Percentiles rank a stretch among this genome's conserved stretches.
phyloP scores from a whole-genome alignment of 2,888 invertebrate genomes.

The Noctua pronuba region DNA sequence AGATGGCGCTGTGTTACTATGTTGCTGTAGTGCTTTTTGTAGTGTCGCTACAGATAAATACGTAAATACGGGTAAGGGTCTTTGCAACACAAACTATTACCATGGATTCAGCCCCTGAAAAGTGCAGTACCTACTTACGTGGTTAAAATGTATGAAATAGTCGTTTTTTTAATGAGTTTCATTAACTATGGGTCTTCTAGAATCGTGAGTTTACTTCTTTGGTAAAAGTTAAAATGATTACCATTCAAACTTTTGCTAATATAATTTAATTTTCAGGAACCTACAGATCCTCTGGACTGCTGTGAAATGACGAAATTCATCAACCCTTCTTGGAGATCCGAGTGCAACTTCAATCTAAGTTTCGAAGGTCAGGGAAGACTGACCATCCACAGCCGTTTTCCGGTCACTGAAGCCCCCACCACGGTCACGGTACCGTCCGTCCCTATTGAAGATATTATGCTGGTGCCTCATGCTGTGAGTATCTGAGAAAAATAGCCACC shows the following conservation, averaged over 20 bases:
- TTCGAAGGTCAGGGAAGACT: slow-evolving; percentile 77
- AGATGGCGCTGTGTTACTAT: too few relatives aligned
- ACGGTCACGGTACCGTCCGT: slow-evolving; percentile 55
- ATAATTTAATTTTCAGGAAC: slow-evolving; percentile 41
- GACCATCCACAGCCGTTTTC: slow-evolving; percentile 65
- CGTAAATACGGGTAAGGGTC: too few relatives aligned
- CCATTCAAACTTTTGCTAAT: neutral
- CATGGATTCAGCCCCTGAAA: neutral
- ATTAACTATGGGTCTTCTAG: neutral
- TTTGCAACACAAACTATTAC: neutral
- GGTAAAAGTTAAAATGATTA: neutral
- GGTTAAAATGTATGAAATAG: neutral
- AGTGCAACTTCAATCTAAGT: slow-evolving; percentile 78
- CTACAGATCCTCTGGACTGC: slow-evolving; percentile 81
- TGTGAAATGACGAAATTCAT: slow-evolving; percentile 83
- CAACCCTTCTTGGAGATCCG: slow-evolving; percentile 74
- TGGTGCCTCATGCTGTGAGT: slow-evolving; percentile 82
- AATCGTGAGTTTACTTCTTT: neutral
- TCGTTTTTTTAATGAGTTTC: neutral
- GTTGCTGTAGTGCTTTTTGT: too few relatives aligned
- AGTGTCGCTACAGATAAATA: too few relatives aligned
- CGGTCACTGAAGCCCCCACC: slow-evolving; percentile 50
- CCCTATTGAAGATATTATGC: slow-evolving; percentile 73
- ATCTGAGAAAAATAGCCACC: neutral
- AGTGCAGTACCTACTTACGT: neutral